Percentiles rank a stretch among this genome's conserved stretches.
phyloP scores from a whole-genome alignment of 2,888 invertebrate genomes.

The Apeira syringaria region DNA sequence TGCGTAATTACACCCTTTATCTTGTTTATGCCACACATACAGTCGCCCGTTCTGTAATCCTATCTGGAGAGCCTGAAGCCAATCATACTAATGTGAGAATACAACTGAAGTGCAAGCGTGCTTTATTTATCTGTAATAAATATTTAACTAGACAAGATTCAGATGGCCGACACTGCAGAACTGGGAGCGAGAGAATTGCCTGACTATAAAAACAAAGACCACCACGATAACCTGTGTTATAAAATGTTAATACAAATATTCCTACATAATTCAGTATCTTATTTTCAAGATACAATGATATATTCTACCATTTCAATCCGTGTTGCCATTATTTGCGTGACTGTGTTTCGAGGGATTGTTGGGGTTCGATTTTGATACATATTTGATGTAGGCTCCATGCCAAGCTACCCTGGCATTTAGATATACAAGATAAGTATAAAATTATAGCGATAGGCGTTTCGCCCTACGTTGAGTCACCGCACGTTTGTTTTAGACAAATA shows the following conservation, averaged over 20 bases:
- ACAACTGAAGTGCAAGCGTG: slow-evolving; percentile 15
- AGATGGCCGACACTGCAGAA: slow-evolving; percentile 7
- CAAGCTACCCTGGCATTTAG: slow-evolving; percentile 6
- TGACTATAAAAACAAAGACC: background rate
- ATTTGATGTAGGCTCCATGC: slow-evolving; percentile 16
- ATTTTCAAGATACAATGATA: slow-evolving; percentile 4
- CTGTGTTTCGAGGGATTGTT: slow-evolving; percentile 13
- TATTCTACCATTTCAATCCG: slow-evolving; percentile 10
- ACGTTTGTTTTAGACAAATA: slow-evolving; percentile 57
- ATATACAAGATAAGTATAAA: slow-evolving; percentile 7
- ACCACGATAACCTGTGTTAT: background rate
- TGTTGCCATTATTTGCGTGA: slow-evolving; percentile 18
- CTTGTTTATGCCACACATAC: slow-evolving; percentile 50
- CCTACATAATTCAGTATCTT: background rate
- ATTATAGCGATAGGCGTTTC: slow-evolving; percentile 14
- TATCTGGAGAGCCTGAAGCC: slow-evolving; percentile 17
- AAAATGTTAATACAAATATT: slow-evolving; percentile 2
- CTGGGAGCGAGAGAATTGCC: slow-evolving; percentile 4
- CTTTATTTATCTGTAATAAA: slow-evolving; percentile 18
- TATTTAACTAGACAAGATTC: slow-evolving; percentile 13
- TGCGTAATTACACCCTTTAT: slow-evolving; percentile 60
- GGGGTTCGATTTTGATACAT: slow-evolving; percentile 23
- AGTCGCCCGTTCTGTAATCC: slow-evolving; percentile 29
- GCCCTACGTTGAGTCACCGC: slow-evolving; percentile 48
- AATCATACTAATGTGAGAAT: slow-evolving; percentile 21